Evolutionary conservation across 1,140 invertebrate species (phyloP).

Genomic region (Episyrphus balteatus): DNA sequence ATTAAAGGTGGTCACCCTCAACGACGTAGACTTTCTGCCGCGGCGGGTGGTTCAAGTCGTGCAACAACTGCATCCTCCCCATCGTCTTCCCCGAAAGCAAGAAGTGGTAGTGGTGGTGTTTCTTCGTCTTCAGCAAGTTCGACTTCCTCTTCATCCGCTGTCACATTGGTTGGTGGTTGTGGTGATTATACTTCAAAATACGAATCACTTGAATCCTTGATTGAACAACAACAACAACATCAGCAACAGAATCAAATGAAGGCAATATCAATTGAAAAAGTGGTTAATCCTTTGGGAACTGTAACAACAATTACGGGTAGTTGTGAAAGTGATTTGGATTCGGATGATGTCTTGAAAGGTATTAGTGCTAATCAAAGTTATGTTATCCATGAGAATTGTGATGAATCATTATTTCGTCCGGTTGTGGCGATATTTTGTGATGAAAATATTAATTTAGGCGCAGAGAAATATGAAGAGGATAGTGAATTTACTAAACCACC

Average conservation of each 20-base stretch:
- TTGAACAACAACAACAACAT: neutral
- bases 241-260: neutral
- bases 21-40: slow-evolving; percentile 3
- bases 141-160: neutral
- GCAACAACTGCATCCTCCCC: slow-evolving; percentile 13
- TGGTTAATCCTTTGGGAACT: slow-evolving; percentile 60
- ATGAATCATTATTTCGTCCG: slow-evolving; percentile 50
- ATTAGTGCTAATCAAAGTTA: slow-evolving; percentile 34
- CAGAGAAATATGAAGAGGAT: neutral
- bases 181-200: neutral
- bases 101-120: too few species aligned
- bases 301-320: slow-evolving; percentile 42
- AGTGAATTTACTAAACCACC: slow-evolving; percentile 17
- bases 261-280: slow-evolving; percentile 36
- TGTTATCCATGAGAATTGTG: slow-evolving; percentile 47
- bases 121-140: neutral
- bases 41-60: slow-evolving; percentile 5
- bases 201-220: neutral
- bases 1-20: slow-evolving; percentile 8
- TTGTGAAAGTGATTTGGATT: slow-evolving; percentile 43
- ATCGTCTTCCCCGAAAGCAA: too few species aligned
- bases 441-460: slow-evolving; percentile 6
- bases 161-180: neutral
- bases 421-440: slow-evolving; percentile 40
- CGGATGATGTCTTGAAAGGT: slow-evolving; percentile 35